A percentile compares a stretch with the other conserved stretches of the same genome.
These are phyloP conservation scores for Axinella damicornis DNA, from an alignment of 37 sponge, comb jelly and placozoan species.

Conservation along the genomic window DNA sequence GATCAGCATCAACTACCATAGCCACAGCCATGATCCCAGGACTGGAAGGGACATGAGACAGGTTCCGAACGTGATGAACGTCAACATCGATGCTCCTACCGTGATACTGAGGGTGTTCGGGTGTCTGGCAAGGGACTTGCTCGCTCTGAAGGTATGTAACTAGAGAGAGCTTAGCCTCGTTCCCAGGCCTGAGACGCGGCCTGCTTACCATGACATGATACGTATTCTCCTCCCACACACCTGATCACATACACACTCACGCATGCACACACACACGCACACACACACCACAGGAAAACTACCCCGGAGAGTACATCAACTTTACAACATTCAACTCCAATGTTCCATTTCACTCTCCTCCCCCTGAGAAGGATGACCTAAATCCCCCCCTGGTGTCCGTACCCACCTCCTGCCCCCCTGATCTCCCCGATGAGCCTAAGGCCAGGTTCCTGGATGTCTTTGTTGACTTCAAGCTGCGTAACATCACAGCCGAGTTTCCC, in stretches of 20 bases:
- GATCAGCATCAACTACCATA: constrained; percentile 43
- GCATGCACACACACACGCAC: too few species aligned
- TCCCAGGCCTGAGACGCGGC: too few species aligned
- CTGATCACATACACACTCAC: background rate
- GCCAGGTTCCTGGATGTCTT: constrained; percentile 55
- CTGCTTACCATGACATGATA: too few species aligned
- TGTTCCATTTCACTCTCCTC: background rate
- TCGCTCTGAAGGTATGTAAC: constrained; percentile 57
- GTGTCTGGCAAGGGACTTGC: constrained; percentile 59
- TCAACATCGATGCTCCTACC: constrained; percentile 53
- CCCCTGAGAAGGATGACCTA: background rate
- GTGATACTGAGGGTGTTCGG: constrained; percentile 72
- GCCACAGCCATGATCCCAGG: constrained; percentile 34
- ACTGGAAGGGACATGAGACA: constrained; percentile 5
- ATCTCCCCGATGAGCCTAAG: constrained; percentile 21
- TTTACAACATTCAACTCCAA: constrained; percentile 54
- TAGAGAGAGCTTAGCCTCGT: too few species aligned
- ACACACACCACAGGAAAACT: constrained; percentile 81
- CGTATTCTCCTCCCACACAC: background rate
- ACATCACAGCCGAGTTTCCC: constrained; percentile 81
- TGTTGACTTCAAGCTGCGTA: constrained; percentile 57
- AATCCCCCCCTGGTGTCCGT: background rate
- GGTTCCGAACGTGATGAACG: constrained; percentile 36
- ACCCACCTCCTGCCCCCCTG: constrained; percentile 5
- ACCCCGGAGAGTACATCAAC: constrained; percentile 68